These are phyloP conservation scores for Tortricodes alternella DNA, from an alignment of 2,888 invertebrate species.

Conservation along the genomic window DNA sequence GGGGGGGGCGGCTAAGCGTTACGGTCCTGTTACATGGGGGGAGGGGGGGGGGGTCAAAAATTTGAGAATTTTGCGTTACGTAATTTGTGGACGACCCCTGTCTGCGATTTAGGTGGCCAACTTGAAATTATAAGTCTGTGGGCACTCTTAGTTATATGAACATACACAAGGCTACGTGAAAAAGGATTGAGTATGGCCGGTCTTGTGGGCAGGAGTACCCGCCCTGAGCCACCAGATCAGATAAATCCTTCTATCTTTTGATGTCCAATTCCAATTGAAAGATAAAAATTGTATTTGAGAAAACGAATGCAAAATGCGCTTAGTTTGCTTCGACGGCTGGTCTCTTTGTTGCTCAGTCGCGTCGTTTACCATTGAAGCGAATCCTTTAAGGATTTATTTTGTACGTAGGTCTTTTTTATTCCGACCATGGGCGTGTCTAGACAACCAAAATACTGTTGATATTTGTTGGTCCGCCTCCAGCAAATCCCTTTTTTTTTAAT, in stretches of 20 bases:
- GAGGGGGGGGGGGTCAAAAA: too few relatives aligned
- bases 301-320: neutral
- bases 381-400: neutral
- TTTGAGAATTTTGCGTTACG: too few relatives aligned
- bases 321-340: neutral
- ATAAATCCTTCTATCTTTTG: neutral
- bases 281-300: neutral
- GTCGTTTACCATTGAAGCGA: neutral
- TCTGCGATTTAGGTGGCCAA: too few relatives aligned
- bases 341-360: neutral
- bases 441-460: neutral
- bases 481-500: constrained; percentile 1
- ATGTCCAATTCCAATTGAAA: neutral
- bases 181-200: too few relatives aligned
- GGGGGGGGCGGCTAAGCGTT: too few relatives aligned
- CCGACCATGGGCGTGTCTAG: constrained; percentile 17
- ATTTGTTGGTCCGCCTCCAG: neutral
- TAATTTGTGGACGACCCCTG: too few relatives aligned
- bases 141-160: too few relatives aligned
- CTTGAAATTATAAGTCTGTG: too few relatives aligned
- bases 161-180: too few relatives aligned
- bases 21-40: too few relatives aligned
- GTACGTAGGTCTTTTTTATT: neutral
- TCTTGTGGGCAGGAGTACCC: too few relatives aligned
- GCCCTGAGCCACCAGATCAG: too few relatives aligned